Base-by-base conservation (phyloP, 2,888 invertebrate genomes). In the Polyommatus icarus region DNA sequence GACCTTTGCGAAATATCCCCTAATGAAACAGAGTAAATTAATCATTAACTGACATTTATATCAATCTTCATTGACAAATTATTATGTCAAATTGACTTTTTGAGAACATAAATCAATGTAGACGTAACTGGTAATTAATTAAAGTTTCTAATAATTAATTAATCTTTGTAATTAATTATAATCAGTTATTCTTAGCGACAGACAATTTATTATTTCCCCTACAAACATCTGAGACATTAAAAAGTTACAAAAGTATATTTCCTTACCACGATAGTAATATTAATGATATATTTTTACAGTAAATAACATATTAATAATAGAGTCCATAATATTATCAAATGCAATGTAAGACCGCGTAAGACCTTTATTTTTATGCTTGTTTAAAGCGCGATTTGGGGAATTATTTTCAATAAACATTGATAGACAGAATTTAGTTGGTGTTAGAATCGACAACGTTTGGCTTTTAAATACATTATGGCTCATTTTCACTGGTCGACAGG, bases 131-230 rank as follows among this genome's bases (percentile, higher is more conserved):
- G 67, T 32, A 32, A 67, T 0, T 67, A 67, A 67, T 67, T 67
- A 67, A 59, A 67, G 67, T 67, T 67, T 67, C 67, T 32, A 67
- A 67, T 67, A 67, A 67, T 67, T 67, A 67, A 67, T 32, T 67
- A 8, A 32, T 67, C 29, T 32, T 32, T 32, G 67, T 1, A 67
- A 67, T 67, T 32, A 18, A 67, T 67, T 32, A 0, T 29, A 0
- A 32, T 67, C 24, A 61, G 24, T 1, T 61, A 20, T 61, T 61
- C 18, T 67, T 29, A 67, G 18, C 67, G 5, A 12, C 67, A 67
- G 32, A 32, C 15, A 29, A 67, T 67, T 29, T 15, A 29, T 67
- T 24, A 29, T 32, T 67, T 67, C 67, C 29, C 29, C 1, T 67
- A 32, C 29, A 61, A 61, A 67, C 6, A 6, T 1, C 15, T 29